These are phyloP conservation scores for Thysanoteuthis rhombus DNA, from an alignment of 2,888 invertebrate species.

Conservation along the genomic window DNA sequence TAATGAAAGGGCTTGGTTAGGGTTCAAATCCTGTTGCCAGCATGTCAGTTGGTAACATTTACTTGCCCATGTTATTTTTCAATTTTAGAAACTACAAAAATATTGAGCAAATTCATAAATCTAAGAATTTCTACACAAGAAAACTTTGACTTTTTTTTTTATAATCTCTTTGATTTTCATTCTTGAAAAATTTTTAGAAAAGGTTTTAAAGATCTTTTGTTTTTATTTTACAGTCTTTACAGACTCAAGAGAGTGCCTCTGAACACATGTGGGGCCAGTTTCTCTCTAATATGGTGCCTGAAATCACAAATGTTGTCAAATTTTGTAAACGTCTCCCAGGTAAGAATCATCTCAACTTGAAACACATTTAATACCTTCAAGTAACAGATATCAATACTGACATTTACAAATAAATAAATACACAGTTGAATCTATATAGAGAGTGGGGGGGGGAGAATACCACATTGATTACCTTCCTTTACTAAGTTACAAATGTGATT, in stretches of 20 bases:
- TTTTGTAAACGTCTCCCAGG: conserved; percentile 67
- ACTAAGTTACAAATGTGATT: too few species aligned
- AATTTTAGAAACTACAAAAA: background rate
- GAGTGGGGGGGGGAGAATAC: too few species aligned
- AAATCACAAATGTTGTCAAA: conserved; percentile 64
- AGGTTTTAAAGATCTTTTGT: background rate
- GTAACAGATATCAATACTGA: too few species aligned
- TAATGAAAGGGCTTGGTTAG: too few species aligned
- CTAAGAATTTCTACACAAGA: background rate
- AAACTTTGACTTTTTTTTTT: background rate
- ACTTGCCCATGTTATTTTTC: background rate
- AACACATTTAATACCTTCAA: too few species aligned
- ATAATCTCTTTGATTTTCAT: too few species aligned
- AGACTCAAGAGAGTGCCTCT: conserved; percentile 25
- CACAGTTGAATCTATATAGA: too few species aligned
- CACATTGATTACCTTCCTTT: too few species aligned
- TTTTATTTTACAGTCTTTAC: conserved; percentile 25
- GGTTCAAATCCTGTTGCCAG: too few species aligned
- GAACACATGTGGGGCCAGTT: conserved; percentile 58
- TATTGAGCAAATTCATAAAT: background rate
- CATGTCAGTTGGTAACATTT: background rate
- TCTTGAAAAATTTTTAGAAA: background rate
- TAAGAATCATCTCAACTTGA: conserved; percentile 35
- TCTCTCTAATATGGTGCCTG: conserved; percentile 62
- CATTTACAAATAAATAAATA: too few species aligned